Conservation (phyloP, 2,113 vertebrate genomes). For the Rhipidura dahli region DNA sequence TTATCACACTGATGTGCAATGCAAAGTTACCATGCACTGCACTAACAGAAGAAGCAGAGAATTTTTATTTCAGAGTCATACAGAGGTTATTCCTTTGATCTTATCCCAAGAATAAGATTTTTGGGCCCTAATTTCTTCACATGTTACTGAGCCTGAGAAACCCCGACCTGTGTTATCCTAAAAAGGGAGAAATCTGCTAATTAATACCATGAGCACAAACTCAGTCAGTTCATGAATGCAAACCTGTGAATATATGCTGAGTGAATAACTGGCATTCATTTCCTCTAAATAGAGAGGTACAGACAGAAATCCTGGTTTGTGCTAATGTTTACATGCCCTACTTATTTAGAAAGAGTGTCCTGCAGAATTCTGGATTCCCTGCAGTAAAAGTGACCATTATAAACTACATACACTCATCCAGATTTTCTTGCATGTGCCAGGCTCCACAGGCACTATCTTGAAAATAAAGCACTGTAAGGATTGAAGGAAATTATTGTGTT, state of each 20-base stretch:
- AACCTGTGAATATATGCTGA: neutral
- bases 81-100: neutral
- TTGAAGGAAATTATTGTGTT: neutral
- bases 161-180: neutral
- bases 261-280: conserved; percentile 59
- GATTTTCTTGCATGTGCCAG: neutral
- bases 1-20: neutral
- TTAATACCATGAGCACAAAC: conserved; percentile 6
- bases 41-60: neutral
- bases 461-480: neutral
- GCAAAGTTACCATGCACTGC: neutral
- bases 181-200: conserved; percentile 1
- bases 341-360: conserved; percentile 36
- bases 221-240: neutral
- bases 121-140: neutral
- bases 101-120: neutral
- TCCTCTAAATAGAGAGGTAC: conserved; percentile 51
- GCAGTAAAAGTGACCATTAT: conserved; percentile 9
- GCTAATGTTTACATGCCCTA: conserved; percentile 61
- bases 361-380: conserved; percentile 43
- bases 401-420: neutral
- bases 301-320: conserved; percentile 31
- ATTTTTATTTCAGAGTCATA: neutral
- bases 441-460: neutral
- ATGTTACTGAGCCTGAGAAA: neutral